These are phyloP conservation scores for Caenorhabditis zanzibari DNA, from an alignment of 2,888 invertebrate species.

Conservation along the genomic window DNA sequence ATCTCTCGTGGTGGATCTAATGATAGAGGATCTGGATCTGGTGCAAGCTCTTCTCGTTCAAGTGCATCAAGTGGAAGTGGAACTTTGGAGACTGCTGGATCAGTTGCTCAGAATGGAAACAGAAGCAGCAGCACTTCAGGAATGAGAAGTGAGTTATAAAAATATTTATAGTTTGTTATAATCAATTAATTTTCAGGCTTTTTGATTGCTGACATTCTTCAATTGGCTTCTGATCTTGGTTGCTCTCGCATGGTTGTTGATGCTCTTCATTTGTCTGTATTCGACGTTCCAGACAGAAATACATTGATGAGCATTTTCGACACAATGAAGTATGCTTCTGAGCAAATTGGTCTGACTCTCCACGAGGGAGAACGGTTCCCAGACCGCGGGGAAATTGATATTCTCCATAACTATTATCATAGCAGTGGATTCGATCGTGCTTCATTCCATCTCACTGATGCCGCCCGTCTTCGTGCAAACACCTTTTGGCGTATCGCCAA, in stretches of 20 bases:
- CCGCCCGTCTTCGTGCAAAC: neutral
- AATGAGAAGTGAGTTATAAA: neutral
- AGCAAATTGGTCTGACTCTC: neutral
- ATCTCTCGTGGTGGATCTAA: conserved; percentile 1
- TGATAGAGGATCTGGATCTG: conserved; percentile 11
- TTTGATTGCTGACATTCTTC: conserved; percentile 54
- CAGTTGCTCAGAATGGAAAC: conserved; percentile 18
- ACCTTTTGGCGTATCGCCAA: conserved; percentile 24
- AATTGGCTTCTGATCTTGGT: conserved; percentile 20
- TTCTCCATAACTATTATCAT: conserved; percentile 22
- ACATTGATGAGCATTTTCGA: neutral
- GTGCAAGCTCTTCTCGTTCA: conserved; percentile 30
- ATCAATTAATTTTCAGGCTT: conserved; percentile 14
- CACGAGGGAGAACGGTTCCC: neutral
- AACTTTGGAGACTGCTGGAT: conserved; percentile 30
- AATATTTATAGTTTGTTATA: neutral
- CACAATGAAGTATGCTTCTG: neutral
- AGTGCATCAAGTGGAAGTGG: conserved; percentile 44
- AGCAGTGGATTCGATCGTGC: conserved; percentile 7
- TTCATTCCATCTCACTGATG: neutral
- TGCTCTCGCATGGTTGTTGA: conserved; percentile 23
- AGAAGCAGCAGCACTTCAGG: conserved; percentile 23
- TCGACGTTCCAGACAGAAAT: neutral
- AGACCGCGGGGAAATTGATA: conserved; percentile 12
- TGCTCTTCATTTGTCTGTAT: conserved; percentile 28